Evolutionary conservation across 2,797 vertebrate species (phyloP).

Genomic region (Lophius americanus): DNA sequence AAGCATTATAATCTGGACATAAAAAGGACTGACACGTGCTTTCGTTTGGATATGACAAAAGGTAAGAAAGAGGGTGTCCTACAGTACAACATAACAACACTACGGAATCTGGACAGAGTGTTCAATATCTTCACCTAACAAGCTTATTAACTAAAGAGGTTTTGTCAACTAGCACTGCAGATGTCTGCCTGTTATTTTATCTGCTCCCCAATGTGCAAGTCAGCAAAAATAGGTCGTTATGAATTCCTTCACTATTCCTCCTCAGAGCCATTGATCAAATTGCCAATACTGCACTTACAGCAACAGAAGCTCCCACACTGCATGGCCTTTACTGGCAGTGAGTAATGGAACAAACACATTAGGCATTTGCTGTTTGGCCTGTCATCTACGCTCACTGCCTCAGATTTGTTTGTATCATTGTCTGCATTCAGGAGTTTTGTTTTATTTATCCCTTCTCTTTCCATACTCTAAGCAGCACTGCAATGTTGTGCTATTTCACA

Average conservation of each 20-base stretch:
- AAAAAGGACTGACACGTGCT: slow-evolving; percentile 8
- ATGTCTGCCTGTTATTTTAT: slow-evolving; percentile 49
- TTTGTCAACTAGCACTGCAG: slow-evolving; percentile 67
- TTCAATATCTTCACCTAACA: slow-evolving; percentile 66
- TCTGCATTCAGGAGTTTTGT: slow-evolving; percentile 52
- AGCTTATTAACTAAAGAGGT: slow-evolving; percentile 74
- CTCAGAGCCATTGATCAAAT: slow-evolving; percentile 65
- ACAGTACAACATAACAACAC: slow-evolving; percentile 37
- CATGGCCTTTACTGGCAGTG: slow-evolving; percentile 50
- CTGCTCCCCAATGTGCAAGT: slow-evolving; percentile 55
- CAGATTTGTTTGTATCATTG: slow-evolving; percentile 61
- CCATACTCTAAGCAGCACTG: slow-evolving; percentile 44
- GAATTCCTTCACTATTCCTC: slow-evolving; percentile 62
- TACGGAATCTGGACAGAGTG: slow-evolving; percentile 66
- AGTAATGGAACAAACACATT: slow-evolving; percentile 68
- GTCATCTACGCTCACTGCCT: slow-evolving; percentile 41
- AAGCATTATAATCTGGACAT: slow-evolving; percentile 7
- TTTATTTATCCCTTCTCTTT: slow-evolving; percentile 27
- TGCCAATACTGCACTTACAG: slow-evolving; percentile 73
- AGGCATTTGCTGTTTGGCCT: slow-evolving; percentile 59
- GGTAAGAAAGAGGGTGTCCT: slow-evolving; percentile 32
- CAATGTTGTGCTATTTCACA: slow-evolving; percentile 65
- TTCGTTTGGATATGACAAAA: slow-evolving; percentile 17
- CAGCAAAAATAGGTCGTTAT: slow-evolving; percentile 57
- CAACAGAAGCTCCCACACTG: slow-evolving; percentile 56